Evolutionary conservation across 2,888 invertebrate species (phyloP).

Genomic region (Heliconius hortense): DNA sequence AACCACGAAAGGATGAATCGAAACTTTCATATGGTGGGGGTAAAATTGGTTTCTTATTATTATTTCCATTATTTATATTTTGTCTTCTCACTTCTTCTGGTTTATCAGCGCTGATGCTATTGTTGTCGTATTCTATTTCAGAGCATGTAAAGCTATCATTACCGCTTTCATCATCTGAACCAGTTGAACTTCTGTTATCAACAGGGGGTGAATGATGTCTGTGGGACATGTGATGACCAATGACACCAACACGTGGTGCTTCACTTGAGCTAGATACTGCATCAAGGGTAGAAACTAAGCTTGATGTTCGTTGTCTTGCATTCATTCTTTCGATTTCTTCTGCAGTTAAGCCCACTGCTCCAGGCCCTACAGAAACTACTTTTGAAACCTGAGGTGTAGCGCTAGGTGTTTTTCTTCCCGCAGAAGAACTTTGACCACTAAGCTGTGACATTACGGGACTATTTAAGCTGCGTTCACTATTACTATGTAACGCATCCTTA

Average conservation of each 20-base stretch:
- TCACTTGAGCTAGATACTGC: conserved; percentile 96
- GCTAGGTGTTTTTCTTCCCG: conserved; percentile 87
- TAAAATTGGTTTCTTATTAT: conserved; percentile 85
- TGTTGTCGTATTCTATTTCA: conserved; percentile 97
- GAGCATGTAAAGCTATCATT: conserved; percentile 99
- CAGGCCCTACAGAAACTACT: conserved; percentile 84
- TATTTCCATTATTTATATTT: conserved; percentile 79
- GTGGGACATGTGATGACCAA: conserved; percentile 86
- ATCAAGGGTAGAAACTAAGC: conserved; percentile 94
- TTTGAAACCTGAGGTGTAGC: conserved; percentile 86
- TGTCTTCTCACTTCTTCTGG: conserved; percentile 83
- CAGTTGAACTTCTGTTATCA: conserved; percentile 88
- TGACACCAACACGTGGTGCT: conserved; percentile 86
- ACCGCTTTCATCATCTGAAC: conserved; percentile 94
- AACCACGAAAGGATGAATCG: conserved; percentile 96
- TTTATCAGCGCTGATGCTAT: conserved; percentile 91
- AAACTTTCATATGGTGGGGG: conserved; percentile 94
- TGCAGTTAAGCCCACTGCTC: conserved; percentile 92
- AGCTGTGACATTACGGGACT: conserved; percentile 96
- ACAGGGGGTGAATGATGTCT: conserved; percentile 88
- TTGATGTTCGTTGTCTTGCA: conserved; percentile 92
- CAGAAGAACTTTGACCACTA: conserved; percentile 92
- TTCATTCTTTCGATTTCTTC: conserved; percentile 96
- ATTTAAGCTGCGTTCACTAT: conserved; percentile 94
- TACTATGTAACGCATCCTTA: conserved; percentile 93